These are phyloP conservation scores for Tetrao urogallus DNA, from an alignment of 2,113 vertebrate genomes.

Conservation along the genomic window DNA sequence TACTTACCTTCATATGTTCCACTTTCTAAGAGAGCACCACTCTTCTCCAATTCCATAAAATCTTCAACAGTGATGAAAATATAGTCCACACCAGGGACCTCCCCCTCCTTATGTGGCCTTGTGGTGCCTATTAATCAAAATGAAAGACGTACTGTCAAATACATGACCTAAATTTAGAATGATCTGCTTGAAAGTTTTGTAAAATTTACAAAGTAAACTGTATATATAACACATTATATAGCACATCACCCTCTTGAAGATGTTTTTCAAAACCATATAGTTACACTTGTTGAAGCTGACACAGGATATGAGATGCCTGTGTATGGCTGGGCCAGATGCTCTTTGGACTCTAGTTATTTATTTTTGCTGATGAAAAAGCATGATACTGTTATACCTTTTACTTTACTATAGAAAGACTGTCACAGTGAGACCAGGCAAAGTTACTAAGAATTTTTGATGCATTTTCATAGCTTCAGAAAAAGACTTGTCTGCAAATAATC, in stretches of 20 bases:
- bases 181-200: conserved; percentile 29
- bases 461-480: not conserved
- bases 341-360: not conserved
- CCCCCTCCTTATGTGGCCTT: conserved; percentile 98
- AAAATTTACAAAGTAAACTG: conserved; percentile 5
- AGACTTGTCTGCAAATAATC: not conserved
- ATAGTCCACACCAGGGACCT: conserved; percentile 99
- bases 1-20: conserved; percentile 98
- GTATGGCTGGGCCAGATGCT: not conserved
- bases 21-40: conserved; percentile 95
- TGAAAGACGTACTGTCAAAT: conserved; percentile 26
- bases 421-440: not conserved
- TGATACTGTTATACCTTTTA: not conserved
- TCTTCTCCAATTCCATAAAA: conserved; percentile 99
- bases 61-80: conserved; percentile 96
- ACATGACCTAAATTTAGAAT: not conserved
- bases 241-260: not conserved
- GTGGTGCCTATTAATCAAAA: conserved; percentile 89
- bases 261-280: conserved; percentile 7
- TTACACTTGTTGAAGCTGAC: not conserved
- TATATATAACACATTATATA: not conserved
- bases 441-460: not conserved
- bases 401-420: not conserved
- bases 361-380: not conserved
- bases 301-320: not conserved